These are phyloP conservation scores for Polia nebulosa DNA, from an alignment of 2,888 invertebrate genomes.

Conservation along the genomic window DNA sequence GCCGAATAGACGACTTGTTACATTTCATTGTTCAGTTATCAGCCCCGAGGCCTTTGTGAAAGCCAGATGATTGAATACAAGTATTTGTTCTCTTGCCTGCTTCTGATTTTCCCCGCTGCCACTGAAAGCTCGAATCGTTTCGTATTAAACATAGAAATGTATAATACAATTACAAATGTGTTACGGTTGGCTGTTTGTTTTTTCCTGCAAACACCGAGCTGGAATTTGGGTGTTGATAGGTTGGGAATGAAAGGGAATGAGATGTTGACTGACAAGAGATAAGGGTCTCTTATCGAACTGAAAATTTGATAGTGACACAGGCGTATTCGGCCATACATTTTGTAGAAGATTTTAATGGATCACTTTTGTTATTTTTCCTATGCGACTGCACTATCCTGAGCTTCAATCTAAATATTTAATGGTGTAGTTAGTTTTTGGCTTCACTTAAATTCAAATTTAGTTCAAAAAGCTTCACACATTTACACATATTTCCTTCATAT, in stretches of 20 bases:
- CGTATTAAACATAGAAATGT: conserved; percentile 79
- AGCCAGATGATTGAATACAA: conserved; percentile 90
- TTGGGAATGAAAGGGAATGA: conserved; percentile 26
- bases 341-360: neutral
- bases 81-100: conserved; percentile 90
- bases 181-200: conserved; percentile 70
- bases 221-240: conserved; percentile 30
- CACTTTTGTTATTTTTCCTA: neutral
- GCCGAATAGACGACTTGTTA: conserved; percentile 90
- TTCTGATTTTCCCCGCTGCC: conserved; percentile 87
- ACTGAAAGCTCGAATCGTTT: conserved; percentile 85
- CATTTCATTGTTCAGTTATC: conserved; percentile 91
- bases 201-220: conserved; percentile 53
- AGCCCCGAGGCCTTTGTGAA: conserved; percentile 89
- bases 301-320: neutral
- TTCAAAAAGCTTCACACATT: neutral
- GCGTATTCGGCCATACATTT: neutral
- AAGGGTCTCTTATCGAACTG: neutral
- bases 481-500: neutral
- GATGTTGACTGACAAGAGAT: neutral
- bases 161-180: conserved; percentile 81
- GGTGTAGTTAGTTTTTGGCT: neutral
- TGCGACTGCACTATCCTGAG: neutral
- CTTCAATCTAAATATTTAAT: neutral
- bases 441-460: neutral